Conservation (phyloP, 2,797 vertebrate species). For the Sebastes taczanowskii region DNA sequence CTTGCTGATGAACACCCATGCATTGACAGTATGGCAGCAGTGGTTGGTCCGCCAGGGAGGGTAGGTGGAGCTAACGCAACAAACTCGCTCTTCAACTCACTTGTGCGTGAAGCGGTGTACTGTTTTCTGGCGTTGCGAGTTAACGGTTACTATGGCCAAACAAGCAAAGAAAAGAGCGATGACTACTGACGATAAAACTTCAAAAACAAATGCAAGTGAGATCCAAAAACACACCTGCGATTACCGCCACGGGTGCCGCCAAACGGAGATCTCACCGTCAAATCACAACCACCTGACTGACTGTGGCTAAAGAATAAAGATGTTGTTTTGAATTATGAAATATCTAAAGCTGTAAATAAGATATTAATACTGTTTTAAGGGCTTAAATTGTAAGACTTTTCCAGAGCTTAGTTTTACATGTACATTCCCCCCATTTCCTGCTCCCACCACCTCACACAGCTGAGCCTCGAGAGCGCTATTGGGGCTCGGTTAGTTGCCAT, state of each 20-base stretch:
- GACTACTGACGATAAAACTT: neutral
- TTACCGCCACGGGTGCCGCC: too few relatives aligned
- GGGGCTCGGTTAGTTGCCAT: slow-evolving; percentile 9
- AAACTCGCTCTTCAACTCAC: too few relatives aligned
- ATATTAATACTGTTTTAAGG: neutral
- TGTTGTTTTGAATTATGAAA: neutral
- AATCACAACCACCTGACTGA: neutral
- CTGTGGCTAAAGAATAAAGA: neutral
- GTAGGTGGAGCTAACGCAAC: too few relatives aligned
- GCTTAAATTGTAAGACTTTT: neutral
- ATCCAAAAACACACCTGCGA: too few relatives aligned
- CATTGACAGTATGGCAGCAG: too few relatives aligned
- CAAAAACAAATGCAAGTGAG: neutral
- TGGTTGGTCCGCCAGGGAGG: too few relatives aligned
- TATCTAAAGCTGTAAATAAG: neutral
- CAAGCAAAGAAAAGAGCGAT: neutral
- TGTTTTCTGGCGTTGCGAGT: neutral
- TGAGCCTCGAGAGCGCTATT: neutral
- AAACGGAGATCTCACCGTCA: neutral
- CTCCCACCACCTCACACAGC: neutral
- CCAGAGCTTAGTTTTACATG: neutral
- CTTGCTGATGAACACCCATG: too few relatives aligned
- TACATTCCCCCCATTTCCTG: neutral
- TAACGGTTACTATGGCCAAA: neutral
- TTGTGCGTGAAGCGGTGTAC: too few relatives aligned